Evolutionary conservation across 1,140 invertebrate species (phyloP).

Genomic region (Linepithema humile): DNA sequence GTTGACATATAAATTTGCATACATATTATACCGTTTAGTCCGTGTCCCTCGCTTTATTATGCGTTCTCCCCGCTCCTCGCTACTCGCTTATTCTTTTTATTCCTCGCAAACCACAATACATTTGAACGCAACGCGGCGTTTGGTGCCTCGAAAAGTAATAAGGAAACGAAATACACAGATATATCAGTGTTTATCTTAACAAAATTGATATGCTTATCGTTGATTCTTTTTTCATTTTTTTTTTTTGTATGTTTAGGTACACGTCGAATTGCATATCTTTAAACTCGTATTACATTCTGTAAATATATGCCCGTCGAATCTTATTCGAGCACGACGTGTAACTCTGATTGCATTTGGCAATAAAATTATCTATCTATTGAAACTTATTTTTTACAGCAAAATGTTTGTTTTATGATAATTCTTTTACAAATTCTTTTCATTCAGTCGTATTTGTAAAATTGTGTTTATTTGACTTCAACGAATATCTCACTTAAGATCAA

Average conservation of each 20-base stretch:
- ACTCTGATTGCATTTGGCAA: not conserved
- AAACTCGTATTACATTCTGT: not conserved
- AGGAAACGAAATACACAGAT: not conserved
- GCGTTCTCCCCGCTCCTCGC: too few relatives aligned
- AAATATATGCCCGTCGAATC: not conserved
- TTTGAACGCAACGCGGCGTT: not conserved
- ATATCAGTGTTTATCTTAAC: too few relatives aligned
- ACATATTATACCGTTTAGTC: not conserved
- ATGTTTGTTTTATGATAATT: not conserved
- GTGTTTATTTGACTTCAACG: not conserved
- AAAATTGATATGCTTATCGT: too few relatives aligned
- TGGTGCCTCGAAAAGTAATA: not conserved
- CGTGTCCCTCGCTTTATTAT: not conserved
- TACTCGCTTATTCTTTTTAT: not conserved
- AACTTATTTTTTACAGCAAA: not conserved
- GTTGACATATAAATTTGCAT: conserved; percentile 4
- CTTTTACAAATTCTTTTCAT: not conserved
- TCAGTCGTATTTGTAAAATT: not conserved
- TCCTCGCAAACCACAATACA: not conserved
- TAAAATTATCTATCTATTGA: not conserved
- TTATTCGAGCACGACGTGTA: not conserved
- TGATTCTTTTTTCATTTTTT: not conserved
- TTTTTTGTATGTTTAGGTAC: not conserved
- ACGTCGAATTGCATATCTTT: not conserved
- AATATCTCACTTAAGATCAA: not conserved